Base-by-base conservation (phyloP, 2,888 invertebrate species). In the Sipha maydis region DNA sequence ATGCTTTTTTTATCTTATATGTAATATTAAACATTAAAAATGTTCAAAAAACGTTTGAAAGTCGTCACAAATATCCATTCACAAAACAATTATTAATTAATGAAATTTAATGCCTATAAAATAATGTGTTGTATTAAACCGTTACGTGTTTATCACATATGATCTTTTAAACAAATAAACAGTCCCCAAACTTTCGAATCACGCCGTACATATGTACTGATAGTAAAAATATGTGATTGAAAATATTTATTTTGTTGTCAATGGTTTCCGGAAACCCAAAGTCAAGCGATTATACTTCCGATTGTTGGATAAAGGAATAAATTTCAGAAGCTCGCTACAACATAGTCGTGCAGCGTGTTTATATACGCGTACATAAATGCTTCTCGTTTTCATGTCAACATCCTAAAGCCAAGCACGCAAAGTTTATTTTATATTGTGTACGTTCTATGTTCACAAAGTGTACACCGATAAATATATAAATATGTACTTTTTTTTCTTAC, bases 251-350 rank as follows among this genome's bases (percentile, higher is more conserved):
- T 48, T 48, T 48, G 48, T 14, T 48, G 48, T 48, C 14, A 31
- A 54, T 34, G 31, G n/a, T 54, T 83, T 83, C 71, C 73, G 83
- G 54, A 73, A 73, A 34, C 73, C 8, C 21, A 5, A 2, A 31
- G 56, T 38, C 56, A 38, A 83, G 54, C 38, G 54, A 54, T 54
- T 83, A 54, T 56, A 14, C 73, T 56, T 75, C 83, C 83, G 56
- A 56, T 56, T 83, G 83, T 83, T 19, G 56, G 56, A 75, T 83
- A 83, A 83, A 83, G 73, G 38, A 83, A 56, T 83, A 75, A 83
- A 38, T 83, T 56, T 83, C 73, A 83, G 38, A 75, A 75, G n/a
- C 34, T 73, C 56, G 34, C 73, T 54, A 69, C 82, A 79, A 82
- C 48, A 28, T 34, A 5, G 19, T 69, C 48, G 48, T 71, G 48